phyloP scores from a whole-genome alignment of 2,888 invertebrate genomes.

The Dynastes hyllus region DNA sequence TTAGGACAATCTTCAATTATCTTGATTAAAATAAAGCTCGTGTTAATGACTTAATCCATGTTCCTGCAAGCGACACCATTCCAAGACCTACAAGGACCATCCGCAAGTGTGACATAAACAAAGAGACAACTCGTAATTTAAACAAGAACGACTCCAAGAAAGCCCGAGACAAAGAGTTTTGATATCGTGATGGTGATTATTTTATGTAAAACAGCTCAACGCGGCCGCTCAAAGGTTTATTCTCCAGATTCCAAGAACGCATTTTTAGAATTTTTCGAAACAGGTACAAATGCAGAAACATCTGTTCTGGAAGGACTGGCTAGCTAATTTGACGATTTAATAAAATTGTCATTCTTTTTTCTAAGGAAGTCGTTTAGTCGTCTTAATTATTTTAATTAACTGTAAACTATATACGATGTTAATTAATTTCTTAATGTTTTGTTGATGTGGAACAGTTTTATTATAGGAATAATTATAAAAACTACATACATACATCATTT shows the following conservation, averaged over 20 bases:
- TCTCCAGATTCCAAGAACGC: constrained; percentile 65
- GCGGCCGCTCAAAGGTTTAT: constrained; percentile 59
- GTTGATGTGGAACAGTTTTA: constrained; percentile 5
- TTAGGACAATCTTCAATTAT: constrained; percentile 6
- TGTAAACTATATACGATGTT: constrained; percentile 49
- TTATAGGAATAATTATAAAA: constrained; percentile 1
- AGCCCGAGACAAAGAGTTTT: constrained; percentile 41
- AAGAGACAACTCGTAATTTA: constrained; percentile 29
- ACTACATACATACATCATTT: neutral
- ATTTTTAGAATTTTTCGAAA: constrained; percentile 67
- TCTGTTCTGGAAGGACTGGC: constrained; percentile 59
- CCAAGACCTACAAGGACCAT: neutral
- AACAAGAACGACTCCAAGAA: constrained; percentile 32
- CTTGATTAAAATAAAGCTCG: constrained; percentile 2
- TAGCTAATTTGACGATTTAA: constrained; percentile 63
- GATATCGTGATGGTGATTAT: constrained; percentile 45
- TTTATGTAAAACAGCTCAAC: constrained; percentile 39
- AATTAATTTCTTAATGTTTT: constrained; percentile 36
- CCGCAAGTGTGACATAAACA: constrained; percentile 15
- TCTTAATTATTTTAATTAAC: constrained; percentile 54
- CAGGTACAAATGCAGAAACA: constrained; percentile 66
- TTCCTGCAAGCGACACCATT: constrained; percentile 17
- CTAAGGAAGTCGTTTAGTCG: constrained; percentile 49
- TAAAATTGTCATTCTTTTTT: constrained; percentile 62
- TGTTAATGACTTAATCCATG: constrained; percentile 32